phyloP scores from a whole-genome alignment of 1,140 invertebrate genomes.

The Cecropterus lyciades region DNA sequence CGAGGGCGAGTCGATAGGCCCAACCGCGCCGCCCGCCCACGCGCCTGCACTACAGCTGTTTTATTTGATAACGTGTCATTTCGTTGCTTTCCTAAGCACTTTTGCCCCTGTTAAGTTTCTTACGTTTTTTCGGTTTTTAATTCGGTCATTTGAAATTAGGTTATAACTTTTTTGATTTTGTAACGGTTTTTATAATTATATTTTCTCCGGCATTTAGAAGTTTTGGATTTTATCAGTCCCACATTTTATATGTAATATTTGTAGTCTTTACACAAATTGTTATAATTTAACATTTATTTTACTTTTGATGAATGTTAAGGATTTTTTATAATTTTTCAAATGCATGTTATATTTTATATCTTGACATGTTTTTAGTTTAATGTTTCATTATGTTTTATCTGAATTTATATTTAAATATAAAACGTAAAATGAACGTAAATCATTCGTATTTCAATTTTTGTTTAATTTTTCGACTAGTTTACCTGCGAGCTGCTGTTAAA shows the following conservation, averaged over 20 bases:
- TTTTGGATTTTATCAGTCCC: no score
- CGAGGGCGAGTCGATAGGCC: slow-evolving; percentile 66
- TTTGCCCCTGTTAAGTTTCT: slow-evolving; percentile 32
- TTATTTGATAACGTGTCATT: slow-evolving; percentile 70
- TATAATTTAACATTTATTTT: neutral
- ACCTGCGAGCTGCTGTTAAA: neutral
- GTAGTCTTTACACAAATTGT: neutral
- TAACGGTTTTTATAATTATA: no score
- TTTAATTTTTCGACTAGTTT: slow-evolving; percentile 8
- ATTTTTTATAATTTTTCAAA: no score
- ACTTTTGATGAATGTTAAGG: no score
- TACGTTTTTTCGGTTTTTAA: neutral
- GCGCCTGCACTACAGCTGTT: slow-evolving; percentile 79
- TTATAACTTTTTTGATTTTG: no score
- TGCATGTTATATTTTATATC: no score
- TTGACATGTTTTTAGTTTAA: no score
- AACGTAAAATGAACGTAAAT: neutral
- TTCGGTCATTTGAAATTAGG: neutral
- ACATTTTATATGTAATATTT: no score
- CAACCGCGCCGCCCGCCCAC: slow-evolving; percentile 67
- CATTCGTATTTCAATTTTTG: neutral
- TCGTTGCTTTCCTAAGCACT: slow-evolving; percentile 42
- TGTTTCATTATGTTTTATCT: neutral
- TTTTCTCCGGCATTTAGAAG: no score
- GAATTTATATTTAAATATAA: no score